phyloP scores from a whole-genome alignment of 1,140 invertebrate species.

The Saccostrea cuccullata region DNA sequence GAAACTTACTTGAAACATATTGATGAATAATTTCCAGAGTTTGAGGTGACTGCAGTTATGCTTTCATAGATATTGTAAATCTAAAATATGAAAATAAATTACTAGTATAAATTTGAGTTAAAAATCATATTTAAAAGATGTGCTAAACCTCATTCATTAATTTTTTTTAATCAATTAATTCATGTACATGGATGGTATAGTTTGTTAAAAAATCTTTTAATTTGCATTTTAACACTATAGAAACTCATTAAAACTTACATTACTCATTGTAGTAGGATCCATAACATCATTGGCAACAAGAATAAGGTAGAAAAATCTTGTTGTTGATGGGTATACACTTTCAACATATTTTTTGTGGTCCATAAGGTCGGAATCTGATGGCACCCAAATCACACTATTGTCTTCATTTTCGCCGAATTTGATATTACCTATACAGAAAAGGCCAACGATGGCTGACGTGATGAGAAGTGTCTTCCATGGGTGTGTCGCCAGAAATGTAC shows the following conservation, averaged over 20 bases:
- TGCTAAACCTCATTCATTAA: too few species aligned
- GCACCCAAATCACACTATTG: constrained; percentile 62
- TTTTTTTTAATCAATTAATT: too few species aligned
- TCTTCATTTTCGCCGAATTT: constrained; percentile 56
- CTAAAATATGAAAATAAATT: neutral
- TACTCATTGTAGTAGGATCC: constrained; percentile 33
- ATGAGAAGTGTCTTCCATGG: constrained; percentile 55
- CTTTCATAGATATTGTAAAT: neutral
- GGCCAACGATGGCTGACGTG: constrained; percentile 28
- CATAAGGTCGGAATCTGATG: constrained; percentile 52
- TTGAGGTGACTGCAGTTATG: neutral
- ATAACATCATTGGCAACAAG: constrained; percentile 56
- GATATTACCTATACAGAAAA: constrained; percentile 57
- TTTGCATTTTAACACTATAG: too few species aligned
- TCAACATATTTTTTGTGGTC: constrained; percentile 53
- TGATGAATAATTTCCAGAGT: neutral
- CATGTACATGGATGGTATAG: too few species aligned
- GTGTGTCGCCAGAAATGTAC: constrained; percentile 54
- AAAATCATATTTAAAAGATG: too few species aligned
- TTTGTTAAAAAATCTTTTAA: too few species aligned
- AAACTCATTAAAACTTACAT: too few species aligned
- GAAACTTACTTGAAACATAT: constrained; percentile 14
- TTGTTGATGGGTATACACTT: constrained; percentile 46
- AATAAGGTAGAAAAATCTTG: constrained; percentile 52
- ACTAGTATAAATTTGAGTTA: too few species aligned